Base-by-base conservation (phyloP, 2,797 vertebrate species). In the Lithobates sylvaticus region DNA sequence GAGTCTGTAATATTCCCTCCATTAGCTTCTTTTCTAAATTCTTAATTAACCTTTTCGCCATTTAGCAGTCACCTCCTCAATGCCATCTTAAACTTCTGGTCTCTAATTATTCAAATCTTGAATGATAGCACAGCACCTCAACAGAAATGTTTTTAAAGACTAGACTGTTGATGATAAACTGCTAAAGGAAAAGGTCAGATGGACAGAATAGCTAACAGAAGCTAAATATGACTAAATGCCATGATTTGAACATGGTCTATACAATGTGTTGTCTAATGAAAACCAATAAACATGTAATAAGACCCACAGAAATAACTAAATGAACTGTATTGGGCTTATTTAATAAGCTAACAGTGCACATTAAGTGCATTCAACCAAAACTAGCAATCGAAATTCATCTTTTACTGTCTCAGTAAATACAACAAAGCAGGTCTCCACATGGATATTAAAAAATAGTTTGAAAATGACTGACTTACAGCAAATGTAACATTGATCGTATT, bases 41-140 rank as follows among this genome's bases (percentile, higher is more conserved):
- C 83, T n/a, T 54, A 3, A 13, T 47, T 18, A 58, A 76, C 16
- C 0, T 88, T 72, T 85, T 84, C 15, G 54, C 68, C 39, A 78
- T 78, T 78, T 78, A 74, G 69, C 74, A 78, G 79, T 87, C 76
- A 79, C 69, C 69, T 73, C 81, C 76, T 83, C 58, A 36, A 83
- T 83, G 68, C 58, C 39, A 87, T 87, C 47, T 74, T 65, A 72
- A 83, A 86, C 67, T 78, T 69, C 54, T 83, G 73, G 82, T 86
- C 85, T 86, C 54, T 75, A 87, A 87, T 87, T 79, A 84, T 87
- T 87, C 81, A 67, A 34, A 68, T 74, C 54, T 58, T 83, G 27
- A 9, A 73, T 64, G 68, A 87, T 78, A 23, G 54, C 34, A 61
- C 16, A 39, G 74, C 64, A 77, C 76, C 47, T 71, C 50, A 58